Evolutionary conservation across 2,797 vertebrate species (phyloP), one percentile per base, ranked within the genome.

Genomic region (Agapornis canus): DNA sequence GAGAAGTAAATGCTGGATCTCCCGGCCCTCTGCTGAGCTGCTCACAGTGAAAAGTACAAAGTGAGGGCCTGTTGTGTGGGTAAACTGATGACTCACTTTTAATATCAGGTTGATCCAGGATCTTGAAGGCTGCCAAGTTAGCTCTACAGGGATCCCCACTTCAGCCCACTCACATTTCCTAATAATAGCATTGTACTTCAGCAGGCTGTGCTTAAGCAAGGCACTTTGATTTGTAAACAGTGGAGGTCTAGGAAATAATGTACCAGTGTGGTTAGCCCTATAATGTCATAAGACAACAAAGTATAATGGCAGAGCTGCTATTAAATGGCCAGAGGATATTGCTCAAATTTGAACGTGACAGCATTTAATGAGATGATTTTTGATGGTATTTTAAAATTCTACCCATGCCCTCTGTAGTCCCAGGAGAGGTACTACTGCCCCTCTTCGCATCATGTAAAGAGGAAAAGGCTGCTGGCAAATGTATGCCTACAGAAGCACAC

Each of bases 1-100:
- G 92, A 96, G 96, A 97, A 97, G 94, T 69, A 82, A 97, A 94
- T 1, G 71, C 90, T 72, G 77, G 75, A 60, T 93, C 94, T 96
- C 87, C 73, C 56, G 79, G 75, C 87, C 52, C 32, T 72, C 95
- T 96, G 92, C 96, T 96, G 96, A 95, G 93, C 78, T 91, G 94
- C 92, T 98, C 13, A 7, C 90, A 97, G 83, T 72, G 95, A 95
- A 92, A 97, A 97, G 97, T 96, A 98, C 97, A 98, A 97, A 98
- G 97, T 82, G 81, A 96, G 89, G 75, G 57, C 98, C 97, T 94
- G 98, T 98, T 98, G 98, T 95, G 98, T 97, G 96, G 96, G 97
- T 98, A 98, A 98, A 98, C 98, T 97, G 98, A 98, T 98, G 98
- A 98, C 98, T 98, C 98, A 97, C 94, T 97, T 97, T 97, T 98